phyloP scores from a whole-genome alignment of 1,140 invertebrate species.

The Chymomyza costata region DNA sequence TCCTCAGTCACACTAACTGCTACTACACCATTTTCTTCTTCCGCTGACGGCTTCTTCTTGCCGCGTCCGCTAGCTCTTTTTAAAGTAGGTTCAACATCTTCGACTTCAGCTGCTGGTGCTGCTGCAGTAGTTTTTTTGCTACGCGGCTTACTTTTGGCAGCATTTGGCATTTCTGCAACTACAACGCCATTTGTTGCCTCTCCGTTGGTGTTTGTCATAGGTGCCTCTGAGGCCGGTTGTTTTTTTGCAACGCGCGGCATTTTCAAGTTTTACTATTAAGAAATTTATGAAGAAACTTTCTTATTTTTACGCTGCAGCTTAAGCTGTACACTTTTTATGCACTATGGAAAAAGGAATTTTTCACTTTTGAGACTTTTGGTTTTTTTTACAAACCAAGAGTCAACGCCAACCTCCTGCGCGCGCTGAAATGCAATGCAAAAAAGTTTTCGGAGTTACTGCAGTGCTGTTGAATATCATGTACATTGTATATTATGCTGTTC shows the following conservation, averaged over 20 bases:
- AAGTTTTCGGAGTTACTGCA: too few species aligned
- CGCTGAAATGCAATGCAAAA: too few species aligned
- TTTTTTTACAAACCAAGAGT: too few species aligned
- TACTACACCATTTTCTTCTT: conserved; percentile 12
- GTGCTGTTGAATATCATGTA: too few species aligned
- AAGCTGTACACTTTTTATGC: not conserved
- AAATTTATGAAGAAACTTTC: conserved; percentile 2
- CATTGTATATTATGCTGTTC: too few species aligned
- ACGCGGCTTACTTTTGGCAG: conserved; percentile 34
- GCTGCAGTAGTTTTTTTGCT: conserved; percentile 21
- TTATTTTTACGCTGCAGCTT: not conserved
- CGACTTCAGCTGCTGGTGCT: conserved; percentile 5
- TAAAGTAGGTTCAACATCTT: not conserved
- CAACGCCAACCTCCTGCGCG: too few species aligned
- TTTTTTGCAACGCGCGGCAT: conserved; percentile 50
- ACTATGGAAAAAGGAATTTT: conserved; percentile 26
- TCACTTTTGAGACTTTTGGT: too few species aligned
- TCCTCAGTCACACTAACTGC: conserved; percentile 7
- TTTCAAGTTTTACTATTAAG: conserved; percentile 1
- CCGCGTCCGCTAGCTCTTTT: conserved; percentile 19
- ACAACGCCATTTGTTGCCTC: not conserved
- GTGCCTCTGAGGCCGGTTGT: conserved; percentile 14
- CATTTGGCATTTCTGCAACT: conserved; percentile 5
- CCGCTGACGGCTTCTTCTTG: conserved; percentile 24
- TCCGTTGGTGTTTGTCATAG: conserved; percentile 27